Conservation (phyloP, 2,797 vertebrate genomes). For the Ispidina lecontei region DNA sequence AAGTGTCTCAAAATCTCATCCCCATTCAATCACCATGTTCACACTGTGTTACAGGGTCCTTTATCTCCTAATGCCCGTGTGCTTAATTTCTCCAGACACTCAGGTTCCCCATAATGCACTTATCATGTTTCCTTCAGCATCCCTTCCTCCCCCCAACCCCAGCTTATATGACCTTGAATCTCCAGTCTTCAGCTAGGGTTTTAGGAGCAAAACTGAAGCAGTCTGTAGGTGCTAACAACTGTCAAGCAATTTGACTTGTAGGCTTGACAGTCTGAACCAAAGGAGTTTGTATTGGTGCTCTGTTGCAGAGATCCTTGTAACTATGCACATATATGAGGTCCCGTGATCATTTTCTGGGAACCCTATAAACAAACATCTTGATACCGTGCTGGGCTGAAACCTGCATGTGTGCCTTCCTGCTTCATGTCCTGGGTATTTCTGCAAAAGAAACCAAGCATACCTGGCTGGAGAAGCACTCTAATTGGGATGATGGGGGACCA, state of each 20-base stretch:
- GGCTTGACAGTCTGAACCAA: neutral
- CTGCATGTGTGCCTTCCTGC: neutral
- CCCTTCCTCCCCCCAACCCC: too few relatives aligned
- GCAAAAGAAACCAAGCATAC: neutral
- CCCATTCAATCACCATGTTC: rapidly evolving
- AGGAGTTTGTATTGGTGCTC: neutral
- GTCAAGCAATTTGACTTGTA: neutral
- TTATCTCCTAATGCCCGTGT: neutral
- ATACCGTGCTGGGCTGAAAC: neutral
- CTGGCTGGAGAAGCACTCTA: neutral
- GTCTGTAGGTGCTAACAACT: neutral
- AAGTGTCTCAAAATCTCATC: neutral
- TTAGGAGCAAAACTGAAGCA: neutral
- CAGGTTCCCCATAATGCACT: rapidly evolving
- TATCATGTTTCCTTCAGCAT: neutral
- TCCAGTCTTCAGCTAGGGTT: neutral
- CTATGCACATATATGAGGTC: neutral
- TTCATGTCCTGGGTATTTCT: neutral
- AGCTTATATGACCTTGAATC: neutral
- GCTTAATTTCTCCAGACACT: neutral
- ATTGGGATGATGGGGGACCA: neutral
- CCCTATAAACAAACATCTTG: neutral
- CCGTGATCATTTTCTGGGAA: neutral
- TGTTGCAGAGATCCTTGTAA: neutral
- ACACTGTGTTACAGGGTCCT: rapidly evolving